Base-by-base conservation (phyloP, 2,888 invertebrate species). In the Stegana nigrithorax region DNA sequence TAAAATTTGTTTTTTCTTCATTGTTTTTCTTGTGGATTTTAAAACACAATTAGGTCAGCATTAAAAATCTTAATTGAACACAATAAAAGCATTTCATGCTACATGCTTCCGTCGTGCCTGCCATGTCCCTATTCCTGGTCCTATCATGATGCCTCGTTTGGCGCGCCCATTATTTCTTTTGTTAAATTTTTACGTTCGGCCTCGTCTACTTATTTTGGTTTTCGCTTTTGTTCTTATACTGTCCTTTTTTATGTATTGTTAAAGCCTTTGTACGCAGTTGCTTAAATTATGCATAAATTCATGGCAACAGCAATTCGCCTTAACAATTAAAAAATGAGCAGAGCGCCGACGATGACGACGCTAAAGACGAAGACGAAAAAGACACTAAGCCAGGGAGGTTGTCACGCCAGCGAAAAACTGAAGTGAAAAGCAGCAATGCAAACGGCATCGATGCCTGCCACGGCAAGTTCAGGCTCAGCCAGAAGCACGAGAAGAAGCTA, bases 251-350 rank as follows among this genome's bases (percentile, higher is more conserved):
- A 19, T 10, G 6, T 21, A 14, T 44, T 32, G 50, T 50, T 50
- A 4, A 5, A 21, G 58, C 19, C 10, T 53, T 26, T 44, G 27
- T 42, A 63, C 19, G 10, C 19, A 2, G 17, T n/a, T n/a, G 56
- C 61, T 63, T 65, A 68, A 68, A 68, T 67, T 65, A 69, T 77
- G 71, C 71, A 76, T 71, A 69, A 74, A 74, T 73, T 74, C 63
- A 74, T 76, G 75, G 68, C 75, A 74, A 71, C 67, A n/a, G n/a
- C n/a, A n/a, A n/a, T n/a, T n/a, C n/a, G n/a, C n/a, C n/a, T n/a
- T n/a, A 77, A 77, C 77, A 77, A 74, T 74, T 77, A 74, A 71
- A 72, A 58, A 67, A 61, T 66, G 59, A 62, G 51, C 57, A 65
- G 60, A 65, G 47, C 59, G 55, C 55, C 60, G 32, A 45, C 45